Evolutionary conservation across 2,113 vertebrate species (phyloP).

Genomic region (Sardina pilchardus): DNA sequence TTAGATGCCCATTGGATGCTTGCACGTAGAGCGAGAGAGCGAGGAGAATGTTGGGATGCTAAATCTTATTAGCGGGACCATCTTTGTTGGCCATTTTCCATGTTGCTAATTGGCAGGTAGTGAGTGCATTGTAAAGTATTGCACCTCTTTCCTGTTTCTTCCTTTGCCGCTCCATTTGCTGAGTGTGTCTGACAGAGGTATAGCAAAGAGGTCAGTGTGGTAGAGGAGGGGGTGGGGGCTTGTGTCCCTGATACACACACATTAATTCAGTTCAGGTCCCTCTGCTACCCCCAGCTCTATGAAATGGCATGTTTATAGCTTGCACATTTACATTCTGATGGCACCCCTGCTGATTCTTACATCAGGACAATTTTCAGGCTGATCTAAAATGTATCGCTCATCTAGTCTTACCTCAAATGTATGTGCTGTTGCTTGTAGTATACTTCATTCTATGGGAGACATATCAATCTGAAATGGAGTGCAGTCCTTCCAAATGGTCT

Average conservation of each 20-base stretch:
- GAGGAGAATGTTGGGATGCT: background rate
- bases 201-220: background rate
- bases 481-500: background rate
- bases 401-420: conserved; percentile 52
- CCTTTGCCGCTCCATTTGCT: background rate
- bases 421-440: conserved; percentile 42
- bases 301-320: conserved; percentile 36
- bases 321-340: conserved; percentile 52
- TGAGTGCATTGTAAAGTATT: conserved; percentile 25
- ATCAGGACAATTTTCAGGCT: conserved; percentile 60
- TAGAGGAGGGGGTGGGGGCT: conserved; percentile 15
- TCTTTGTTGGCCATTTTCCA: conserved; percentile 17
- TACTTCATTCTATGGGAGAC: conserved; percentile 29
- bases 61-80: background rate
- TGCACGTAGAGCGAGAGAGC: background rate
- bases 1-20: too few relatives aligned
- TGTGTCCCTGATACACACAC: conserved; percentile 12
- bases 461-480: conserved; percentile 21
- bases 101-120: conserved; percentile 27
- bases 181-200: background rate
- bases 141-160: background rate
- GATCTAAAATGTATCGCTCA: conserved; percentile 59
- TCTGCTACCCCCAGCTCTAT: conserved; percentile 16
- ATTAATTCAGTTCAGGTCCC: conserved; percentile 46
- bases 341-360: conserved; percentile 43